A percentile compares a stretch with the other conserved stretches of the same genome.
Conservation (phyloP, 2,113 vertebrate genomes). For the Plecturocebus donacophilus region DNA sequence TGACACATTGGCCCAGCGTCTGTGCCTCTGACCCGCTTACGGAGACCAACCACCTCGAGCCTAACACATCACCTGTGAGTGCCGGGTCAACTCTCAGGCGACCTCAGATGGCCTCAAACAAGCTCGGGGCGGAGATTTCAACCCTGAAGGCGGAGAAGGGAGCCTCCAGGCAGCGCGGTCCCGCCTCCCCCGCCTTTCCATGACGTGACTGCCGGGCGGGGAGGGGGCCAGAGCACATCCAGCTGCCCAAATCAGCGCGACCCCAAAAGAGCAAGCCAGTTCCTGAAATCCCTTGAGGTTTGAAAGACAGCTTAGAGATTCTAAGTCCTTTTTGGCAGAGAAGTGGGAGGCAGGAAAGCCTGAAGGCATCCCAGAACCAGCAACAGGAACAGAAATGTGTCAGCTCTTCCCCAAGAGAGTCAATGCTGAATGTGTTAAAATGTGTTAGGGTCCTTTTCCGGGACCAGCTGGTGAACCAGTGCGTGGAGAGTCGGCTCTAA, state of each 20-base stretch:
- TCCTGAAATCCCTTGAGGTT: neutral
- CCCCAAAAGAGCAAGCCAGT: rapidly evolving
- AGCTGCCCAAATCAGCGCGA: neutral
- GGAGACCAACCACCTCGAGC: neutral
- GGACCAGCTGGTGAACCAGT: neutral
- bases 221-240: neutral
- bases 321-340: neutral
- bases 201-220: neutral
- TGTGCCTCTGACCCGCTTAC: constrained; percentile 50
- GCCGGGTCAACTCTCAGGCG: neutral
- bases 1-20: neutral
- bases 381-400: neutral
- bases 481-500: neutral
- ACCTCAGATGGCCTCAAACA: too few relatives aligned
- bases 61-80: neutral
- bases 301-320: neutral
- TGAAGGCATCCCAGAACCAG: neutral
- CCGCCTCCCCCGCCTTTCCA: neutral
- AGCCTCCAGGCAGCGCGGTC: neutral
- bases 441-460: neutral
- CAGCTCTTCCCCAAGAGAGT: neutral
- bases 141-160: rapidly evolving
- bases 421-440: neutral
- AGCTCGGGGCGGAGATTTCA: neutral
- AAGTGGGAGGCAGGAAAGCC: neutral